Evolutionary conservation across 2,888 invertebrate genomes (phyloP), one percentile per base, ranked within the genome.

Genomic region (Coenonympha arcania): DNA sequence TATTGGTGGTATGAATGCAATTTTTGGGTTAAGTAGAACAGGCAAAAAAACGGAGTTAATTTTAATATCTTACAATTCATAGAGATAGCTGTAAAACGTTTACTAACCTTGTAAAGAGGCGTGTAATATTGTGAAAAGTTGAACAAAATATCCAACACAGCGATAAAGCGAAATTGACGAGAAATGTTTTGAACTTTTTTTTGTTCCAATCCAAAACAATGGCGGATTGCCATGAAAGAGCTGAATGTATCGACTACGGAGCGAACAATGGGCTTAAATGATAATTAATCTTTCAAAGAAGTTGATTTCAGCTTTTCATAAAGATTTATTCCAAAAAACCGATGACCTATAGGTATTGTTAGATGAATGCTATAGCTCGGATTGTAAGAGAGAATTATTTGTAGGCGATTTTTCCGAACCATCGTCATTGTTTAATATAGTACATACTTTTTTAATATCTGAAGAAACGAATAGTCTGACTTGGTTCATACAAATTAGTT

Each of bases 201-300:
- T 70, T 73, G 80, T 76, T 75, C 68, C 60, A 57, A 40, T 34
- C 64, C 76, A 78, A 80, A 82, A 83, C 83, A 83, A 83, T 82
- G 76, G 76, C 66, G 69, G 75, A 73, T 72, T 75, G 79, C 79
- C 73, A 79, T 80, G 76, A 80, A 79, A 76, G 73, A 75, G 71
- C 63, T 71, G 67, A 63, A 72, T 72, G 68, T 76, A 76, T 73
- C 78, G 73, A 79, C 77, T 79, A 69, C 73, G 74, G 68, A 58
- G 60, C 65, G 68, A 67, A 79, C 80, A 81, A 81, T 78, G 67
- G 77, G 59, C 63, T 62, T 59, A 71, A n/a, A 30, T 30, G 76
- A 78, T 76, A 78, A 83, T 83, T 81, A 82, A 83, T 83, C 82
- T 83, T 74, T 61, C 69, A 65, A 69, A 69, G 68, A 70, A 75